Conservation (phyloP, 2,113 vertebrate species). For the Rhinoderma darwinii region DNA sequence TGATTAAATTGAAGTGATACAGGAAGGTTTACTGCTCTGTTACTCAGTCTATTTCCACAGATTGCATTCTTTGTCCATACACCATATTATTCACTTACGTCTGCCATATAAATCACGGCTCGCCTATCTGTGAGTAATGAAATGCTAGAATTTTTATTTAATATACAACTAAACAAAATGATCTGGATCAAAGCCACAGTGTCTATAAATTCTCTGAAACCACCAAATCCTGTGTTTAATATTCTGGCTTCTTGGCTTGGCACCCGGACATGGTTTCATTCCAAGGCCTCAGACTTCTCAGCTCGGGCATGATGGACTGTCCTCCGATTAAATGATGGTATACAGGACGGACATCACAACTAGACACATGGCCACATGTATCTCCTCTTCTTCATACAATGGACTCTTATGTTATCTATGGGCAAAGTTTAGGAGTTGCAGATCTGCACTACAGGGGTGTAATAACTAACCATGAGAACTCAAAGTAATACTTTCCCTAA, state of each 20-base stretch:
- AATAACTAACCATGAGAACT: not conserved
- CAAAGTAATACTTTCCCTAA: too few relatives aligned
- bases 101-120: conserved; percentile 19
- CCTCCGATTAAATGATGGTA: not conserved
- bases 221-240: conserved; percentile 28
- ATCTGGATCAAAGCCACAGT: conserved; percentile 20
- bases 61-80: conserved; percentile 10
- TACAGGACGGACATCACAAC: not conserved
- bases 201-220: conserved; percentile 21
- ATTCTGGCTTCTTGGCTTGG: conserved; percentile 29
- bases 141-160: conserved; percentile 22
- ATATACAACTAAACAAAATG: conserved; percentile 45
- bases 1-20: not conserved
- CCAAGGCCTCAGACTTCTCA: not conserved
- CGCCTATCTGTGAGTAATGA: not conserved
- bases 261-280: conserved; percentile 16
- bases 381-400: not conserved
- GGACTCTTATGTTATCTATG: not conserved
- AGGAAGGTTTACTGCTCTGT: not conserved
- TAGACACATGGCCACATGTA: not conserved
- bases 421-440: not conserved
- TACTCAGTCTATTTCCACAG: not conserved
- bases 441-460: not conserved
- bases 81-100: conserved; percentile 21
- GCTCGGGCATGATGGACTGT: conserved; percentile 2